Evolutionary conservation across 2,797 vertebrate genomes (phyloP).

Genomic region (Labeo calbasu): DNA sequence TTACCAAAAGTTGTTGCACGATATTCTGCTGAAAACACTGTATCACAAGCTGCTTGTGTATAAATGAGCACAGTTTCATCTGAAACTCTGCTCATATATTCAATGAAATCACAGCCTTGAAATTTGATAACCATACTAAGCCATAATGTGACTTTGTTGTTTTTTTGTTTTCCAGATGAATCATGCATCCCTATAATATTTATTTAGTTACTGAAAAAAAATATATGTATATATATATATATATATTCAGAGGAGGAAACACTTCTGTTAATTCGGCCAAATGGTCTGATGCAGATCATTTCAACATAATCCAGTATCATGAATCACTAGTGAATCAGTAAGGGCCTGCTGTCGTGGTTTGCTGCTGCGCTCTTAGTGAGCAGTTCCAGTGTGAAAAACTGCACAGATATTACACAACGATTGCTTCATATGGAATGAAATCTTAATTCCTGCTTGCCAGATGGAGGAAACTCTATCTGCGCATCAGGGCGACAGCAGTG

Average conservation of each 20-base stretch:
- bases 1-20: too few relatives aligned
- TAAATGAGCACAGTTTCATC: not conserved
- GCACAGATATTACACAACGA: slow-evolving; percentile 27
- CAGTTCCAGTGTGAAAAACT: not conserved
- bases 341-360: not conserved
- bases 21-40: too few relatives aligned
- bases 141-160: not conserved
- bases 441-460: slow-evolving; percentile 12
- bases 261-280: not conserved
- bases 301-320: not conserved
- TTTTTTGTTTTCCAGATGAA: not conserved
- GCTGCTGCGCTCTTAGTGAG: not conserved
- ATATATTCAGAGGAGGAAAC: not conserved
- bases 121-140: too few relatives aligned
- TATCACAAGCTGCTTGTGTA: too few relatives aligned
- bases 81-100: not conserved
- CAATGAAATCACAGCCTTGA: not conserved
- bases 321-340: not conserved
- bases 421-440: slow-evolving; percentile 22
- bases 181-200: not conserved
- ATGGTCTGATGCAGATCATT: not conserved
- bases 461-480: not conserved
- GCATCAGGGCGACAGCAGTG: not conserved
- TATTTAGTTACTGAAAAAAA: not conserved
- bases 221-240: too few relatives aligned